Evolutionary conservation across 2,888 invertebrate species (phyloP), one percentile per base, ranked within the genome.

Genomic region (Ametastegia equiseti): DNA sequence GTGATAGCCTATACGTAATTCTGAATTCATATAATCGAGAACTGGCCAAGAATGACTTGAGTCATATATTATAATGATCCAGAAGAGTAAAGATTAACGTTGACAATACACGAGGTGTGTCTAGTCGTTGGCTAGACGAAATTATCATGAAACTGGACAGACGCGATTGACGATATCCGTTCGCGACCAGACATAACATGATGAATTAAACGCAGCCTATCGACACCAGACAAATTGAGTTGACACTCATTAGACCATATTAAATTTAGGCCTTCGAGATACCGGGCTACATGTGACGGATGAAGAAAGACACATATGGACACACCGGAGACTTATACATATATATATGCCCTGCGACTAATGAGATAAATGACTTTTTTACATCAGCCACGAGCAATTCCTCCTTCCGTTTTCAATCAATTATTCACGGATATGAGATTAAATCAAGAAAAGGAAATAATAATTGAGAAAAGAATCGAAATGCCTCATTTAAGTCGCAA

Each of bases 121-220:
- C 63, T 78, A 78, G 42, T 45, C 63, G 27, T 13, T 42, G 63
- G 23, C 78, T 50, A 78, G 78, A 78, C 78, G 60, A 78, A 23
- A 63, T 42, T 57, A 75, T 75, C 75, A 30, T 75, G 54, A 36
- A 57, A 75, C 54, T 57, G 47, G 57, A 75, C 54, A 71, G 39
- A 69, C 75, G 54, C 67, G 67, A 36, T 6, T 5, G 30, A 71
- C n/a, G 67, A 67, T 39, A 67, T 39, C 39, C 36, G 67, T 71
- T 47, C 45, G 45, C 33, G 47, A 47, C 71, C 15, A 30, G 71
- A 71, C 45, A 47, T 39, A 71, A 47, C 47, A 60, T 78, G 78
- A 78, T 78, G 78, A 78, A 78, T 78, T 60, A 78, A 78, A 60
- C 60, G 78, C 11, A 45, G 60, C 39, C n/a, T 78, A 78, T 57